These are phyloP conservation scores for Tachyglossus aculeatus DNA, from an alignment of 2,797 vertebrate species.

Conservation along the genomic window DNA sequence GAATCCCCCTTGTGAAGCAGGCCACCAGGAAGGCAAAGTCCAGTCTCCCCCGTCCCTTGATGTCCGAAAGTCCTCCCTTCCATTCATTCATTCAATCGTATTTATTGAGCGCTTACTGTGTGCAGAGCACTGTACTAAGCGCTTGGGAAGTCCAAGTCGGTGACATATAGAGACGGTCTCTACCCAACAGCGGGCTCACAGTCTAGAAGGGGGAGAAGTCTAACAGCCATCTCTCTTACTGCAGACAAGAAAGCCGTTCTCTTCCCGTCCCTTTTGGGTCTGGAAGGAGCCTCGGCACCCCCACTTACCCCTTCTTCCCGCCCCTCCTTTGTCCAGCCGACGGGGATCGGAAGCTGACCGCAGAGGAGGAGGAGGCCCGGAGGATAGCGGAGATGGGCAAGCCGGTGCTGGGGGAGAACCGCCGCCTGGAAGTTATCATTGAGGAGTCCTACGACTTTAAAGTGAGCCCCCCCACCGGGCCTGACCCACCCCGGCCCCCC, in stretches of 20 bases:
- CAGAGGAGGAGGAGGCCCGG: conserved; percentile 88
- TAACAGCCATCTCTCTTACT: conserved; percentile 8
- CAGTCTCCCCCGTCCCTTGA: neutral
- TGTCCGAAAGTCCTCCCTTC: neutral
- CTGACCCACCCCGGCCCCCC: neutral
- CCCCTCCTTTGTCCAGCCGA: conserved; percentile 66
- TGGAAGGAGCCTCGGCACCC: too few relatives aligned
- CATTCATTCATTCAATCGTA: too few relatives aligned
- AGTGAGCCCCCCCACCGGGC: conserved; percentile 78
- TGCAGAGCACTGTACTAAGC: too few relatives aligned
- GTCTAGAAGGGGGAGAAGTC: too few relatives aligned
- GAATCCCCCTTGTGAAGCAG: too few relatives aligned
- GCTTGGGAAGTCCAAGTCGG: too few relatives aligned
- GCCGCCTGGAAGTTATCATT: conserved; percentile 88
- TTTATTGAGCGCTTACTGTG: too few relatives aligned
- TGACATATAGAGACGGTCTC: too few relatives aligned
- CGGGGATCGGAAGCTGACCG: conserved; percentile 79
- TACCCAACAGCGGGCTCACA: too few relatives aligned
- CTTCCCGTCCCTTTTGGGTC: neutral
- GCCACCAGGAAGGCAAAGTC: too few relatives aligned
- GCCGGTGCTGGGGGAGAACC: conserved; percentile 89
- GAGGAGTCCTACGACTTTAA: conserved; percentile 96
- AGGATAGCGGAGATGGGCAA: conserved; percentile 93
- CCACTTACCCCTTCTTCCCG: too few relatives aligned
- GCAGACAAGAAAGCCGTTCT: neutral